Percentiles rank a stretch among this genome's conserved stretches.
phyloP scores from a whole-genome alignment of 1,140 invertebrate species.

The Teleogryllus occipitalis region DNA sequence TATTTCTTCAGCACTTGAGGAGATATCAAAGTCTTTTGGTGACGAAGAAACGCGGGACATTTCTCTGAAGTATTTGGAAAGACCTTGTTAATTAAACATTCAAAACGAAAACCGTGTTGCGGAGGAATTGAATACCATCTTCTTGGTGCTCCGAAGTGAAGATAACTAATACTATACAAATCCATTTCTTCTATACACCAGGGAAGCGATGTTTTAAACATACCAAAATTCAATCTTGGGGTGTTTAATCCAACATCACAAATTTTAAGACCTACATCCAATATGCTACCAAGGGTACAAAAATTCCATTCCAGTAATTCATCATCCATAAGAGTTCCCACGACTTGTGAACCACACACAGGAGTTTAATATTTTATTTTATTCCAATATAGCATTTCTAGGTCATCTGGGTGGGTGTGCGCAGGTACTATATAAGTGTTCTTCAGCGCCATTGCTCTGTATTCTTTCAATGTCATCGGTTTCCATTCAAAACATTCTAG shows the following conservation, averaged over 20 bases:
- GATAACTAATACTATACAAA: background rate
- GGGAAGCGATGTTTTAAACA: background rate
- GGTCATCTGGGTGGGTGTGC: constrained; percentile 84
- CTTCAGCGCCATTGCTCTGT: constrained; percentile 67
- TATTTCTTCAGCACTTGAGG: constrained; percentile 87
- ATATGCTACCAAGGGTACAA: constrained; percentile 19
- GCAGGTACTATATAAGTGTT: constrained; percentile 69
- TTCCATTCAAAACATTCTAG: constrained; percentile 94
- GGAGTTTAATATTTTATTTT: constrained; percentile 85
- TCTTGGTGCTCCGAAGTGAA: background rate
- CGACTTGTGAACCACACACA: constrained; percentile 94
- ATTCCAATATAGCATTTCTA: constrained; percentile 97
- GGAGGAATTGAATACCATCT: constrained; percentile 73
- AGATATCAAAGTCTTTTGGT: constrained; percentile 96
- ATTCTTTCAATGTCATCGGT: constrained; percentile 81
- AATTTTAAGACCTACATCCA: background rate
- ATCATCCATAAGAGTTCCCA: constrained; percentile 84
- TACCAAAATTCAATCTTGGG: background rate
- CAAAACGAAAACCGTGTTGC: constrained; percentile 73
- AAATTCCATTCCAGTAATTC: constrained; percentile 50
- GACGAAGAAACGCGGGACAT: constrained; percentile 88
- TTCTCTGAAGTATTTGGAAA: constrained; percentile 77
- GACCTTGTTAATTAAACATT: constrained; percentile 54
- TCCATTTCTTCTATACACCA: background rate
- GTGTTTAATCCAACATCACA: background rate